A percentile compares a stretch with the other conserved stretches of the same genome.
These are phyloP conservation scores for Myotis lucifugus DNA, from an alignment of 2,113 vertebrate genomes.

Conservation along the genomic window DNA sequence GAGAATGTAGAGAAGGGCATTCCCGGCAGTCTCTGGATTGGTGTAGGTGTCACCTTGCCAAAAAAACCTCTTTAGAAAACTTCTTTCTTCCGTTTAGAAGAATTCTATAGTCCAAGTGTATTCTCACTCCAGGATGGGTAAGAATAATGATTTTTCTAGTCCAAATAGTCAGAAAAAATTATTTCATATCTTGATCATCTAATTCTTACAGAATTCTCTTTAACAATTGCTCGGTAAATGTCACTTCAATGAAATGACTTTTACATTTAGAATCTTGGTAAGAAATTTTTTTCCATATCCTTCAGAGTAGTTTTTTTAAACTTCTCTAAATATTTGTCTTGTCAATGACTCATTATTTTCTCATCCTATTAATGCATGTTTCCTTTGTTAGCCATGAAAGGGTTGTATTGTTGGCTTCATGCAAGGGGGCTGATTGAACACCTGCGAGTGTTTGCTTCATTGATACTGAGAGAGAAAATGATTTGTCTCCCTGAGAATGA, in stretches of 20 bases:
- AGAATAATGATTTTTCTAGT: not conserved
- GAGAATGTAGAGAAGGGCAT: not conserved
- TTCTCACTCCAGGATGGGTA: not conserved
- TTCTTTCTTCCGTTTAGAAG: not conserved
- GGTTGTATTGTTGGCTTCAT: constrained; percentile 18
- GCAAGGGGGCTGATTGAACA: not conserved
- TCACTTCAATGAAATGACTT: constrained; percentile 27
- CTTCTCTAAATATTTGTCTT: not conserved
- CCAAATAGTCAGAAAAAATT: not conserved
- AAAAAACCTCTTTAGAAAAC: not conserved
- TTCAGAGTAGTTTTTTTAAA: not conserved
- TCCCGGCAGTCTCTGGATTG: not conserved
- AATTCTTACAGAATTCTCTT: not conserved
- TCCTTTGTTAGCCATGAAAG: constrained; percentile 33
- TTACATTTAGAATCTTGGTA: constrained; percentile 49
- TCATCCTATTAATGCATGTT: not conserved
- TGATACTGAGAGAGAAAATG: constrained; percentile 22
- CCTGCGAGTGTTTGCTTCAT: constrained; percentile 35
- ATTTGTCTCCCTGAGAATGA: constrained; percentile 30
- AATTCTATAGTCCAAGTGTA: not conserved
- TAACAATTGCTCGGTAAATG: constrained; percentile 22
- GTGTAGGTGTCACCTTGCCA: not conserved
- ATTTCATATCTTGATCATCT: not conserved
- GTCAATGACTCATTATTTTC: not conserved
- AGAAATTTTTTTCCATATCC: not conserved